Base-by-base conservation (phyloP, 1,140 invertebrate genomes). In the Drosophila ananassae region DNA sequence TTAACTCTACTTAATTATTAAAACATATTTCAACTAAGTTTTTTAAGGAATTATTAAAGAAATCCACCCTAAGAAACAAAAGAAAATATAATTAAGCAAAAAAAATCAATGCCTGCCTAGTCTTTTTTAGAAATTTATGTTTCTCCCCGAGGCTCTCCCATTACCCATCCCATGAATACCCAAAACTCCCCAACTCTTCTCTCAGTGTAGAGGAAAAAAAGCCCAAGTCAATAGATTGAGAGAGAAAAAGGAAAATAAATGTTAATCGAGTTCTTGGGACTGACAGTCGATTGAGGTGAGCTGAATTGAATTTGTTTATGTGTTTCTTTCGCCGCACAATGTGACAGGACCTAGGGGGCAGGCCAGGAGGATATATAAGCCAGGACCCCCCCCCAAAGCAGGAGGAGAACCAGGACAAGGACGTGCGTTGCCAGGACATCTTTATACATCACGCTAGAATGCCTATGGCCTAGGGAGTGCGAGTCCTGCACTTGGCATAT, bases 401-500 rank as follows among this genome's bases (percentile, higher is more conserved):
- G 34, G 1, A 10, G 2, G 10, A 37, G 10, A 12, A 37, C 34
- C 34, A 37, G 34, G 34, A 37, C 34, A 37, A 37, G 34, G 34
- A 37, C 34, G 3, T 12, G 24, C 13, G 17, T 10, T 52, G 25
- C 21, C 3, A 3, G n/a, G 7, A 8, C n/a, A 2, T 30, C 30
- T 12, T 12, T 22, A 53, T 30, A 37, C 34, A 12, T 34, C 32
- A 9, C 9, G 32, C 32, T 34, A 13, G n/a, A 44, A 44, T n/a
- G 13, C 5, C 39, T 28, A 1, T 28, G 5, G 5, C 7, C 25
- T 28, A 64, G 77, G 32, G 59, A 59, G 41, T 30, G 66, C 59
- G 58, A 67, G 47, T 64, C 51, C 55, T 78, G 75, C 55, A 73
- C 59, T 58, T 78, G 75, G 64, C 67, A 66, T 47, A 55, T 66